These are phyloP conservation scores for Lucilia sericata DNA, from an alignment of 1,140 invertebrate species.

Conservation along the genomic window DNA sequence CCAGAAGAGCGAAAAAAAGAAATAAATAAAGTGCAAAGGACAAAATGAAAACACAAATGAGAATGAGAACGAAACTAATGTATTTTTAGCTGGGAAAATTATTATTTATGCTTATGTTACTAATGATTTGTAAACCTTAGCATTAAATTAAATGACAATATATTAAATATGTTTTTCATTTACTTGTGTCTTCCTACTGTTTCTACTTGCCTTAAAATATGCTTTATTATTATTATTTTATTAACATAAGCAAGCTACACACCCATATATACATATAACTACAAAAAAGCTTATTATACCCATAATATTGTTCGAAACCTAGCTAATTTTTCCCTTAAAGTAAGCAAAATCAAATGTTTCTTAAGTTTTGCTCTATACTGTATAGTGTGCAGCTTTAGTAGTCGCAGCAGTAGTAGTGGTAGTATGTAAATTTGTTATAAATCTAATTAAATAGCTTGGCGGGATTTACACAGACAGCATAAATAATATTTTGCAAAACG, in stretches of 20 bases:
- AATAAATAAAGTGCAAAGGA: not conserved
- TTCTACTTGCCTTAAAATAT: not conserved
- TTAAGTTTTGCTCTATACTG: too few relatives aligned
- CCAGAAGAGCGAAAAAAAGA: not conserved
- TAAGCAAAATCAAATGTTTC: too few relatives aligned
- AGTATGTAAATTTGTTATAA: not conserved
- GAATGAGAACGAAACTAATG: not conserved
- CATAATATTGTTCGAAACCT: too few relatives aligned
- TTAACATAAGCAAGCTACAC: too few relatives aligned
- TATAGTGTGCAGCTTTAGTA: too few relatives aligned
- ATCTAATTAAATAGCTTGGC: constrained; percentile 17
- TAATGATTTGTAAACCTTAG: constrained; percentile 45
- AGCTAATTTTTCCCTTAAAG: too few relatives aligned
- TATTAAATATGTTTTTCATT: constrained; percentile 22
- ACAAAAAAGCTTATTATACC: too few relatives aligned
- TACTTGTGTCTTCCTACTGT: not conserved
- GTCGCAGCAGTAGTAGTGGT: not conserved
- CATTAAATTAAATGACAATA: constrained; percentile 43
- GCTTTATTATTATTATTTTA: not conserved
- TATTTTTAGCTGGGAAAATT: constrained; percentile 4
- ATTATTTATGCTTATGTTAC: constrained; percentile 44
- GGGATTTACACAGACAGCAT: constrained; percentile 26
- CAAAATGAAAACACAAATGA: not conserved
- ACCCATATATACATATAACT: too few relatives aligned
- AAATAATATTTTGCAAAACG: not conserved